phyloP scores from a whole-genome alignment of 2,797 vertebrate species.

The Squalus acanthias region DNA sequence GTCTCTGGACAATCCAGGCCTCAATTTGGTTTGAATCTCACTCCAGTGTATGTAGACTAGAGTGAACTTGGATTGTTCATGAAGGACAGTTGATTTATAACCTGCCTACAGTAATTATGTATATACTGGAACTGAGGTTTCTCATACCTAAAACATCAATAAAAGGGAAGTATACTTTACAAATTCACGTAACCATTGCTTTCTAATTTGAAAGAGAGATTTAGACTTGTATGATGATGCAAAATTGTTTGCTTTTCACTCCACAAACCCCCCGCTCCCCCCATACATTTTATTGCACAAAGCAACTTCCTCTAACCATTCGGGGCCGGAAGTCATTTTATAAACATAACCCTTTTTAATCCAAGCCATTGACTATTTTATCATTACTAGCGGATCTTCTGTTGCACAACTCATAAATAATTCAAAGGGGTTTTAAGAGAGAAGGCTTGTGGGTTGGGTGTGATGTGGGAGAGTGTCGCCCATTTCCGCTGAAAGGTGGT shows the following conservation, averaged over 20 bases:
- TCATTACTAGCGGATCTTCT: not conserved
- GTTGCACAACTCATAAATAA: not conserved
- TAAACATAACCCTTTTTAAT: not conserved
- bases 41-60: no score
- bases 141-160: not conserved
- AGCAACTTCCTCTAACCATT: not conserved
- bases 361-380: not conserved
- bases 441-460: not conserved
- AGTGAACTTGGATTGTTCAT: no score
- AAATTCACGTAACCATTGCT: not conserved
- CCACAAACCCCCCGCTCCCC: not conserved
- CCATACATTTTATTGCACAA: not conserved
- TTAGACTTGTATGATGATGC: not conserved
- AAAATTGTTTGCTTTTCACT: not conserved
- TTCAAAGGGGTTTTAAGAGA: no score
- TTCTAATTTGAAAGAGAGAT: not conserved
- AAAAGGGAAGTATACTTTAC: not conserved
- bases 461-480: not conserved
- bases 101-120: not conserved
- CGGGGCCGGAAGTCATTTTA: not conserved
- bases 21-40: not conserved
- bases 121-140: not conserved
- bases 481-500: not conserved
- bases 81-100: no score
- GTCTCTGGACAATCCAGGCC: not conserved